phyloP scores from a whole-genome alignment of 1,140 invertebrate genomes.

The Drosophila eugracilis region DNA sequence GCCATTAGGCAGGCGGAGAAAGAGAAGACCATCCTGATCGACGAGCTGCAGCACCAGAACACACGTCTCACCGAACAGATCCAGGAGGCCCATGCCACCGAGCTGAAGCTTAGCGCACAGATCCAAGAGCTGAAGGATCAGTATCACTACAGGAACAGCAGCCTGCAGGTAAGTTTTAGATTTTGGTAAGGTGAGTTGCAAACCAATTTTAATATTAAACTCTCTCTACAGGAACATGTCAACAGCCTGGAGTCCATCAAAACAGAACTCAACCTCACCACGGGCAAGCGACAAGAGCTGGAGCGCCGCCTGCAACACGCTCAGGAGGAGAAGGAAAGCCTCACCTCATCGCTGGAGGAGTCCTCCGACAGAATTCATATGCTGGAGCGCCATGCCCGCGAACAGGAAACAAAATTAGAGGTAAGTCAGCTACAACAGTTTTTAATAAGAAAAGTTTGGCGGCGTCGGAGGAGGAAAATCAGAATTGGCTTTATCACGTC shows the following conservation, averaged over 20 bases:
- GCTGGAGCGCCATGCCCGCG: constrained; percentile 93
- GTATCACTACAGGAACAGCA: constrained; percentile 91
- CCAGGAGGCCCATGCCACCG: constrained; percentile 92
- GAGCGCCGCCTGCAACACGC: constrained; percentile 91
- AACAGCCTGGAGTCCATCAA: constrained; percentile 94
- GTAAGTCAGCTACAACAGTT: constrained; percentile 46
- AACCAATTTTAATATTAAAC: too few relatives aligned
- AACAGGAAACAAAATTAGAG: constrained; percentile 89
- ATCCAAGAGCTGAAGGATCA: constrained; percentile 93
- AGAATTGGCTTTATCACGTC: constrained; percentile 60
- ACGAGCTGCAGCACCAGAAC: constrained; percentile 96
- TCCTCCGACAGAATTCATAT: constrained; percentile 94
- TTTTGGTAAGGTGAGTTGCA: too few relatives aligned
- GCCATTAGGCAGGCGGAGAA: constrained; percentile 89
- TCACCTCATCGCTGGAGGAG: constrained; percentile 93
- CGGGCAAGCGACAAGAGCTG: constrained; percentile 93
- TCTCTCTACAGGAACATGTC: constrained; percentile 90
- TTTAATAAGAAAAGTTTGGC: background rate
- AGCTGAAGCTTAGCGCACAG: constrained; percentile 92
- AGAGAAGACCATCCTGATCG: constrained; percentile 91
- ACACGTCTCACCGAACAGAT: constrained; percentile 94
- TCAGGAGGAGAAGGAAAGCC: constrained; percentile 91
- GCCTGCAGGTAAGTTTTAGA: constrained; percentile 86
- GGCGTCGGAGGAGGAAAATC: constrained; percentile 12
- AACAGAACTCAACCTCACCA: constrained; percentile 94